These are phyloP conservation scores for Hydraecia micacea DNA, from an alignment of 2,888 invertebrate species.

Conservation along the genomic window DNA sequence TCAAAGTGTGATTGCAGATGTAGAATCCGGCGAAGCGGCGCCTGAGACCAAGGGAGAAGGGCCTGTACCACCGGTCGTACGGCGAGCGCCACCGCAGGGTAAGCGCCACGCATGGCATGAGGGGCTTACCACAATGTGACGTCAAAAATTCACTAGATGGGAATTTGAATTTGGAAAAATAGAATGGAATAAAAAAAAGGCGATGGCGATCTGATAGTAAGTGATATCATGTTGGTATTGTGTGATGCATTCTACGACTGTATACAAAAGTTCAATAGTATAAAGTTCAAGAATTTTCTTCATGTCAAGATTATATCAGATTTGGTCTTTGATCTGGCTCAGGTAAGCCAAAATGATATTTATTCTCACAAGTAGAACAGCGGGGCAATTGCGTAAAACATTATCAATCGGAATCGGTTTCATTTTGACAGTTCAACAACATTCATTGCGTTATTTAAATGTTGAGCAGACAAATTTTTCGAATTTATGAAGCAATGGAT, in stretches of 20 bases:
- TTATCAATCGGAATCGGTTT: no score
- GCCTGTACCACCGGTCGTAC: constrained; percentile 50
- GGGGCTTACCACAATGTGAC: constrained; percentile 62
- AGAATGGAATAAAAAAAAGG: constrained; percentile 5
- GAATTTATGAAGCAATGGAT: no score
- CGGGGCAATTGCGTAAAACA: no score
- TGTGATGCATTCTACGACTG: constrained; percentile 27
- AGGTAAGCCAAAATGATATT: neutral
- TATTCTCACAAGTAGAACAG: neutral
- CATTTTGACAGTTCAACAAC: no score
- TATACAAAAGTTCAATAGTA: neutral
- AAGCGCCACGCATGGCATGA: constrained; percentile 77
- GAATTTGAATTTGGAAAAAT: constrained; percentile 27
- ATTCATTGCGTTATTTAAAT: no score
- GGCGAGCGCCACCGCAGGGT: constrained; percentile 70
- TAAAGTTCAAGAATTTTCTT: neutral
- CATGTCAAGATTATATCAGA: neutral
- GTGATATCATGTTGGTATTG: constrained; percentile 1
- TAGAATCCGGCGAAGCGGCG: constrained; percentile 78
- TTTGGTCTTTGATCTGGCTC: neutral
- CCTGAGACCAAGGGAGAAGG: constrained; percentile 69
- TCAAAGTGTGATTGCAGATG: constrained; percentile 80
- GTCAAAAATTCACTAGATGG: constrained; percentile 40
- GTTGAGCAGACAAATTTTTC: no score
- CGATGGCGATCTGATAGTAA: constrained; percentile 9